These are phyloP conservation scores for Epizoanthus illoricatus DNA, from an alignment of 92 coral and sea anemone genomes.

Conservation along the genomic window DNA sequence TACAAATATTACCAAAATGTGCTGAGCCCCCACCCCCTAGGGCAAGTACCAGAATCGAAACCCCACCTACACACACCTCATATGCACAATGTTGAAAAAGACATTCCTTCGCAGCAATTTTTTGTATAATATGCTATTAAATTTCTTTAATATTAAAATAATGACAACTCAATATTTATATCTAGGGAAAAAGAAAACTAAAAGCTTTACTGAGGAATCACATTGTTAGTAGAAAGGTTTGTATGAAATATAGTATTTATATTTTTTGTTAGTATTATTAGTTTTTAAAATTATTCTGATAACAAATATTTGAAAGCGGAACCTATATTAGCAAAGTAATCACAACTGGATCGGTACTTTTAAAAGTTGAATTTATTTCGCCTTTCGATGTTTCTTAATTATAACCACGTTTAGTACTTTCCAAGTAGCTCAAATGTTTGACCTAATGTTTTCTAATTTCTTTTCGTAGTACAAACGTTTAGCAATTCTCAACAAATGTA, in stretches of 20 bases:
- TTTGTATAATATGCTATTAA: no score
- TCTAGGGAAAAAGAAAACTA: slow-evolving; percentile 79
- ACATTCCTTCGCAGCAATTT: no score
- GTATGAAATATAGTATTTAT: background rate
- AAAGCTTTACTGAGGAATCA: slow-evolving; percentile 72
- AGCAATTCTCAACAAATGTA: slow-evolving; percentile 28
- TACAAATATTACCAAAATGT: no score
- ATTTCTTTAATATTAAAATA: no score
- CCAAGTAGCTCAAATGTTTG: slow-evolving; percentile 53
- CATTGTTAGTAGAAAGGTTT: slow-evolving; percentile 67
- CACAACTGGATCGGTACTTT: slow-evolving; percentile 56
- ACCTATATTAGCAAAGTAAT: slow-evolving; percentile 40
- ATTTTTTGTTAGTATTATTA: background rate
- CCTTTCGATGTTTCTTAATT: slow-evolving; percentile 24
- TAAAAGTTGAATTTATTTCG: slow-evolving; percentile 41
- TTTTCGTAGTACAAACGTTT: slow-evolving; percentile 31
- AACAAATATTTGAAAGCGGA: slow-evolving; percentile 16
- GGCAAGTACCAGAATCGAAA: no score
- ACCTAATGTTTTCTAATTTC: slow-evolving; percentile 1
- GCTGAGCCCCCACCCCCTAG: no score
- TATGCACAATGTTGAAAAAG: background rate
- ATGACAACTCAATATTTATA: background rate
- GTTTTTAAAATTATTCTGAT: background rate
- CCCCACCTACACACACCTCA: background rate
- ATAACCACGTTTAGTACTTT: slow-evolving; percentile 49